These are phyloP conservation scores for Hippocampus abdominalis DNA, from an alignment of 2,113 vertebrate genomes.

Conservation along the genomic window DNA sequence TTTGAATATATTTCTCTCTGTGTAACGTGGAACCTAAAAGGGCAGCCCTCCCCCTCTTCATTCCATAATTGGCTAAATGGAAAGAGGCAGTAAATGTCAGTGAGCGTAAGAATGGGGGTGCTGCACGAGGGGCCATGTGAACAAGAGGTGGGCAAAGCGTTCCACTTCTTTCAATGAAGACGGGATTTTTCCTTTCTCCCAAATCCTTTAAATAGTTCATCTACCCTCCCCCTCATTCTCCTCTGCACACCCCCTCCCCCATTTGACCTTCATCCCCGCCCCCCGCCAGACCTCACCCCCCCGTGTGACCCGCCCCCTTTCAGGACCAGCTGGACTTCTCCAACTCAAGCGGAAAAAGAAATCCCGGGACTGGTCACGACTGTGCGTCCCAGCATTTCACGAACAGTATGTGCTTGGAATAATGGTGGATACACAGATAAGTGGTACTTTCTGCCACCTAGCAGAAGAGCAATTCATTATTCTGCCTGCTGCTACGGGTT, in stretches of 20 bases:
- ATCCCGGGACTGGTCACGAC: constrained; percentile 51
- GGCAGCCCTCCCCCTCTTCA: not conserved
- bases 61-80: constrained; percentile 46
- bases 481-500: not conserved
- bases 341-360: constrained; percentile 40
- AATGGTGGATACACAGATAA: not conserved
- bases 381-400: too few relatives aligned
- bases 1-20: not conserved
- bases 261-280: constrained; percentile 62
- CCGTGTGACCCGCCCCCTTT: constrained; percentile 44
- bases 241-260: constrained; percentile 41
- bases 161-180: constrained; percentile 45
- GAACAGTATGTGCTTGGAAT: too few relatives aligned
- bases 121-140: constrained; percentile 22
- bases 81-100: constrained; percentile 9
- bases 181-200: constrained; percentile 53
- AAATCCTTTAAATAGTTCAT: constrained; percentile 68
- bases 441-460: not conserved
- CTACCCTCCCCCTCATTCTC: constrained; percentile 44
- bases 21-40: not conserved
- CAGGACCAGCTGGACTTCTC: constrained; percentile 67
- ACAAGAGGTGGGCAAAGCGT: constrained; percentile 29
- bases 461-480: not conserved
- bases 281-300: constrained; percentile 48
- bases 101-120: constrained; percentile 7